phyloP scores from a whole-genome alignment of 2,113 vertebrate genomes.

The Cervus canadensis region DNA sequence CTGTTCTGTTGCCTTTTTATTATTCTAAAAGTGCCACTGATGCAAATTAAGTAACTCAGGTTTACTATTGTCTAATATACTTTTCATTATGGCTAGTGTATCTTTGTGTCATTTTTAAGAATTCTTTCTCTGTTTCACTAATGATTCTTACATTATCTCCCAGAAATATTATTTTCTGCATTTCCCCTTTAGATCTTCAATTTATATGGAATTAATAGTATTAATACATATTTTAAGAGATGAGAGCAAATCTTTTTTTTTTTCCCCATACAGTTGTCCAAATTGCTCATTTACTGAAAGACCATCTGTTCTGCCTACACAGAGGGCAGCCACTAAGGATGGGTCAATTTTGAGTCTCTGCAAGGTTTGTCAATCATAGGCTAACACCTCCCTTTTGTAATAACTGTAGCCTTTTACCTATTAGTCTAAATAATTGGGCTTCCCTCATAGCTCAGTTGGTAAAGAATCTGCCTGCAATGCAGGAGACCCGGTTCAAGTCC shows the following conservation, averaged over 20 bases:
- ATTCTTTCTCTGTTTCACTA: background rate
- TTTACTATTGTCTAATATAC: background rate
- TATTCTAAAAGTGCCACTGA: background rate
- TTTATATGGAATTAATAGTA: background rate
- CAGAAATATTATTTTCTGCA: background rate
- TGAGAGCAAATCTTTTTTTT: background rate
- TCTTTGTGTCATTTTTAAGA: background rate
- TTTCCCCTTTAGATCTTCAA: background rate
- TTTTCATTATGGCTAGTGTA: background rate
- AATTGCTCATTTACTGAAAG: background rate
- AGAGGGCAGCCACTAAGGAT: background rate
- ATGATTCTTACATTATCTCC: background rate
- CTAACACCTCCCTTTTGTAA: too few species aligned
- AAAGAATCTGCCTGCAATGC: too few species aligned
- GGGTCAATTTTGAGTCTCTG: background rate
- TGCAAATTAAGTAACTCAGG: background rate
- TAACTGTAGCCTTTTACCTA: background rate
- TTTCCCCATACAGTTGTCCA: background rate
- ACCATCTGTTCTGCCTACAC: background rate
- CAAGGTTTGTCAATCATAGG: background rate
- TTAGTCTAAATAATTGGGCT: background rate
- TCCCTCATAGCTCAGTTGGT: background rate
- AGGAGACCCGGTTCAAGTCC: too few species aligned
- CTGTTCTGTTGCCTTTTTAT: background rate
- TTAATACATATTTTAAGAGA: background rate